Evolutionary conservation across 30 jellyfish, hydroid and myxozoan genomes (phyloP).

Genomic region (Aurelia coerulea): DNA sequence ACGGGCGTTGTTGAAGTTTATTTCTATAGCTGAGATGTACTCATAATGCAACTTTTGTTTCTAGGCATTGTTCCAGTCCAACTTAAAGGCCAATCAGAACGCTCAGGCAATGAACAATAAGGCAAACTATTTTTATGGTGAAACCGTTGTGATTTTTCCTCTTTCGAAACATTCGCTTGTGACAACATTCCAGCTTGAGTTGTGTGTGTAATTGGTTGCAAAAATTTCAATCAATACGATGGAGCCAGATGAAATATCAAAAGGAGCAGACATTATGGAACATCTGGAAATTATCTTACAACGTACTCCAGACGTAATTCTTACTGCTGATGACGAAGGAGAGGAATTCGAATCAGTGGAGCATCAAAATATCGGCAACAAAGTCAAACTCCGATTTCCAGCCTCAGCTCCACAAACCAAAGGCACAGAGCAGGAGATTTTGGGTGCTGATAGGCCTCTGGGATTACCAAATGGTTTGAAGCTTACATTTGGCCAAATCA

Average conservation of each 20-base stretch:
- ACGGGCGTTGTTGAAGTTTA: not conserved
- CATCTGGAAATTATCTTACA: not conserved
- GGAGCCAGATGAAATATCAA: constrained; percentile 5
- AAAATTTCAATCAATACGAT: not conserved
- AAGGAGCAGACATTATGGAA: not conserved
- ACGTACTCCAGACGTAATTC: constrained; percentile 4
- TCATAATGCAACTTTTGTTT: no score
- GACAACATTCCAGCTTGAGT: not conserved
- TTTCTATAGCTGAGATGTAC: not conserved
- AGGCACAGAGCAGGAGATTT: not conserved
- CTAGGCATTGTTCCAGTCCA: no score
- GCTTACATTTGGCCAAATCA: constrained; percentile 46
- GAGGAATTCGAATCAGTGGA: constrained; percentile 16
- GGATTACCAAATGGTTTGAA: constrained; percentile 22
- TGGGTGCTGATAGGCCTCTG: not conserved
- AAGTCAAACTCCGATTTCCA: constrained; percentile 8
- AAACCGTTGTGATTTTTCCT: not conserved
- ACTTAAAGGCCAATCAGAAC: no score
- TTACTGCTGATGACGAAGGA: not conserved
- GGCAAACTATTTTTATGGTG: not conserved
- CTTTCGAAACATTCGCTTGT: not conserved
- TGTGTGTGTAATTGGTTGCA: not conserved
- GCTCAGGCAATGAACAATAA: no score
- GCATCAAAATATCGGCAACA: constrained; percentile 9
- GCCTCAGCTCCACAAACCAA: not conserved